Percentiles rank a stretch among this genome's conserved stretches.
Evolutionary conservation across 30 jellyfish, hydroid and myxozoan species (phyloP).

Genomic region (Mastigias papua): DNA sequence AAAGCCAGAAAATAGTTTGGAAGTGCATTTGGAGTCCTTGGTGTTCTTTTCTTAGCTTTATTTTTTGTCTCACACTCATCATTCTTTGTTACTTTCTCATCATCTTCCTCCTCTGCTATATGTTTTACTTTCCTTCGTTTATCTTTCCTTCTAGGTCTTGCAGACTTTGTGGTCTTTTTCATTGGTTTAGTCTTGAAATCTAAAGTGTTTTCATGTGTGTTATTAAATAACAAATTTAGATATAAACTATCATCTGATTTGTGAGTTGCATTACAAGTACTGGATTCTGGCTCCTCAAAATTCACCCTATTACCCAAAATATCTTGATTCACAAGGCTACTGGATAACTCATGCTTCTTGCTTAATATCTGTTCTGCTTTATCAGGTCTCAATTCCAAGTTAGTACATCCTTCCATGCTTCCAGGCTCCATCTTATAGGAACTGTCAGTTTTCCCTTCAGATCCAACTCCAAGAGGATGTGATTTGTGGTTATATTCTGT

Average conservation of each 20-base stretch:
- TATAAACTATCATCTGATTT: constrained; percentile 20
- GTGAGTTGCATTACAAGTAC: not conserved
- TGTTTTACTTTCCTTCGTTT: not conserved
- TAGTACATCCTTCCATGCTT: no score
- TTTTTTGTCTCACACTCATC: not conserved
- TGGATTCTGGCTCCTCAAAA: not conserved
- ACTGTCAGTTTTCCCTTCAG: not conserved
- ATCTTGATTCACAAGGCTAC: no score
- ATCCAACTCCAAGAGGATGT: not conserved
- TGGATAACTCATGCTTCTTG: no score
- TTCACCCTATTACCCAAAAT: no score
- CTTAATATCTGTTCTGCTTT: no score
- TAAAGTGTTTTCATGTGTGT: not conserved
- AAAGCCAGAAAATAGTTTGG: constrained; percentile 83
- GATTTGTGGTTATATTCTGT: not conserved
- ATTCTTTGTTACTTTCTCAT: not conserved
- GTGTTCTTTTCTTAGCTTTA: not conserved
- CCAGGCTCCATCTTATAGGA: no score
- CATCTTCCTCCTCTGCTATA: not conserved
- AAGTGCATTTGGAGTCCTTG: not conserved
- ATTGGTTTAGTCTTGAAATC: not conserved
- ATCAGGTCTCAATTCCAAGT: no score
- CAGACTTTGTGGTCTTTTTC: not conserved
- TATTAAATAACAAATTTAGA: constrained; percentile 28
- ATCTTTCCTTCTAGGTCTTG: not conserved